Conservation (phyloP, 2,888 invertebrate species). For the Mantis religiosa region DNA sequence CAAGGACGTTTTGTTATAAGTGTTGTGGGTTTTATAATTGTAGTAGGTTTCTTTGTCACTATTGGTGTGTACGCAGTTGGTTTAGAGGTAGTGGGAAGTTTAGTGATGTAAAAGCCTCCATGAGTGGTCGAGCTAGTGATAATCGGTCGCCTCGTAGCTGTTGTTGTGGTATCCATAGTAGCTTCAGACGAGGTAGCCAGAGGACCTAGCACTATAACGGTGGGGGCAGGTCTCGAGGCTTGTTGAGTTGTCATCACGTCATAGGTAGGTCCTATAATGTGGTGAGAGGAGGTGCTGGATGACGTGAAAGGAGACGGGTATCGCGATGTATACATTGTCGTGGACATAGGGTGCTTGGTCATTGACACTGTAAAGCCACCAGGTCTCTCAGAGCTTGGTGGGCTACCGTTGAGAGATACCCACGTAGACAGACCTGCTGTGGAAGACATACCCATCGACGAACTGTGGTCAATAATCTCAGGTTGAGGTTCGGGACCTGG, state of each 20-base stretch:
- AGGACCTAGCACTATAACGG: slow-evolving; percentile 57
- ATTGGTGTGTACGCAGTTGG: neutral
- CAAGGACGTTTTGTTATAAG: neutral
- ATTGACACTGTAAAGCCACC: neutral
- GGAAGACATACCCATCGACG: neutral
- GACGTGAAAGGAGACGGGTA: neutral
- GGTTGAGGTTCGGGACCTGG: slow-evolving; percentile 32
- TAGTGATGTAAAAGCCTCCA: neutral
- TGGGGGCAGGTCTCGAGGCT: slow-evolving; percentile 44
- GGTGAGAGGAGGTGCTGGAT: neutral
- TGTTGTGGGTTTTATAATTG: neutral
- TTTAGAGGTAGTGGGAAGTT: neutral
- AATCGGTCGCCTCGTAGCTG: slow-evolving; percentile 12
- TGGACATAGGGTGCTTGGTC: neutral
- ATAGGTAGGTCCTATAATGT: neutral
- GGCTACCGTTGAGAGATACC: slow-evolving; percentile 37
- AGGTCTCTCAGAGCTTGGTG: neutral
- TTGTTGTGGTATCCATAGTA: slow-evolving; percentile 18
- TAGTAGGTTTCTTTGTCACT: neutral
- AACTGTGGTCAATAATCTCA: neutral
- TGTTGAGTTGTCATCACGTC: neutral
- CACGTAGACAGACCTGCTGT: slow-evolving; percentile 40
- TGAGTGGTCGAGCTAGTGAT: neutral
- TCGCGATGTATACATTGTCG: neutral
- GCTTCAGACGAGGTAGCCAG: slow-evolving; percentile 23